phyloP scores from a whole-genome alignment of 2,888 invertebrate species.

The Hypolimnas misippus region DNA sequence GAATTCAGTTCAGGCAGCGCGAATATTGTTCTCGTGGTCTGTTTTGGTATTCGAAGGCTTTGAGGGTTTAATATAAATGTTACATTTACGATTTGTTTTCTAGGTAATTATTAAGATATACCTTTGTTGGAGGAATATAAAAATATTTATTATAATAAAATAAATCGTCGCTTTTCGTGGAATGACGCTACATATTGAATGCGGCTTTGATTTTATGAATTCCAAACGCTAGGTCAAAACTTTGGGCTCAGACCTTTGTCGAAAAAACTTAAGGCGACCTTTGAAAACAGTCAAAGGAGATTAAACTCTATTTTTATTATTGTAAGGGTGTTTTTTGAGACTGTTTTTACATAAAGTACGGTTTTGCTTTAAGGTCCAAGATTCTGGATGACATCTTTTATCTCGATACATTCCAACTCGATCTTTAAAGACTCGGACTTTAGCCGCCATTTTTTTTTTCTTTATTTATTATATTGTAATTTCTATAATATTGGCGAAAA shows the following conservation, averaged over 20 bases:
- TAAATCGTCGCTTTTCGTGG: slow-evolving; percentile 54
- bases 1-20: slow-evolving; percentile 68
- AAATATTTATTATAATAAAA: slow-evolving; percentile 16
- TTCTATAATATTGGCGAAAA: neutral
- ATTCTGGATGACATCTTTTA: slow-evolving; percentile 82
- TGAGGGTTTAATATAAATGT: slow-evolving; percentile 2
- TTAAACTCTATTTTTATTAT: slow-evolving; percentile 53
- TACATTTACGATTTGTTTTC: slow-evolving; percentile 9
- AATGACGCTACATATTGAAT: slow-evolving; percentile 66
- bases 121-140: neutral
- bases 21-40: slow-evolving; percentile 48
- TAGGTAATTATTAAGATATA: slow-evolving; percentile 11
- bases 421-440: slow-evolving; percentile 66
- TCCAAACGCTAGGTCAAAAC: slow-evolving; percentile 79
- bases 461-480: slow-evolving; percentile 20
- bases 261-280: slow-evolving; percentile 58
- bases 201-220: slow-evolving; percentile 77
- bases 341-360: slow-evolving; percentile 46
- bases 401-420: slow-evolving; percentile 77
- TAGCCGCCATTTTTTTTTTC: slow-evolving; percentile 50
- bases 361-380: slow-evolving; percentile 65
- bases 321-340: slow-evolving; percentile 54
- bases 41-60: slow-evolving; percentile 7
- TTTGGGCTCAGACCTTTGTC: slow-evolving; percentile 65
- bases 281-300: slow-evolving; percentile 41